Percentiles rank a stretch among this genome's conserved stretches.
phyloP scores from a whole-genome alignment of 2,797 vertebrate species.

The Paratrypauchen microcephalus region DNA sequence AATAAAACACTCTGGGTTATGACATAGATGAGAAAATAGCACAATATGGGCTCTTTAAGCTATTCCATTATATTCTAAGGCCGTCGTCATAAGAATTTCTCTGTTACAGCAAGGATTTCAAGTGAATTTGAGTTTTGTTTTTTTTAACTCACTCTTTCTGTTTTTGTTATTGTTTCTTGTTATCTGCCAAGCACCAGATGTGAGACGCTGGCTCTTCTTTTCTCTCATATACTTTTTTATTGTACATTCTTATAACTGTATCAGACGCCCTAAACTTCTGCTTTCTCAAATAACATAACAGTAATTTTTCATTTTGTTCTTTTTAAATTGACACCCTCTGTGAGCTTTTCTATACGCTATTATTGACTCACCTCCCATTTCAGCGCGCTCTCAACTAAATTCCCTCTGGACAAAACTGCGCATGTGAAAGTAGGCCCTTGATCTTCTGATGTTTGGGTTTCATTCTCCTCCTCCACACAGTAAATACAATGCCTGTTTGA shows the following conservation, averaged over 20 bases:
- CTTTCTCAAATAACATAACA: neutral
- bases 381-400: constrained; percentile 9
- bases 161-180: neutral
- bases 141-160: no score
- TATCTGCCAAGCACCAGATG: neutral
- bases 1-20: no score
- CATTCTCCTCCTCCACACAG: constrained; percentile 37
- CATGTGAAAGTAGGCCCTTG: constrained; percentile 13
- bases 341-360: constrained; percentile 4
- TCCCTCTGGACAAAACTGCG: constrained; percentile 18
- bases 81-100: no score
- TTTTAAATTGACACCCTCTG: constrained; percentile 6
- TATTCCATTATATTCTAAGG: no score
- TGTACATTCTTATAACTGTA: neutral
- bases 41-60: no score
- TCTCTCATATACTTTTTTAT: neutral
- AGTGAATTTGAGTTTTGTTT: no score
- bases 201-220: neutral
- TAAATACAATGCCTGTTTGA: constrained; percentile 54
- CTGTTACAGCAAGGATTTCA: no score
- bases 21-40: no score
- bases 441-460: constrained; percentile 43
- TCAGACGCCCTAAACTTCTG: neutral
- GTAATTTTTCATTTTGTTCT: constrained; percentile 4
- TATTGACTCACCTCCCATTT: constrained; percentile 17